These are phyloP conservation scores for Hydractinia symbiolongicarpus DNA, from an alignment of 30 jellyfish, hydroid and myxozoan genomes.

Conservation along the genomic window DNA sequence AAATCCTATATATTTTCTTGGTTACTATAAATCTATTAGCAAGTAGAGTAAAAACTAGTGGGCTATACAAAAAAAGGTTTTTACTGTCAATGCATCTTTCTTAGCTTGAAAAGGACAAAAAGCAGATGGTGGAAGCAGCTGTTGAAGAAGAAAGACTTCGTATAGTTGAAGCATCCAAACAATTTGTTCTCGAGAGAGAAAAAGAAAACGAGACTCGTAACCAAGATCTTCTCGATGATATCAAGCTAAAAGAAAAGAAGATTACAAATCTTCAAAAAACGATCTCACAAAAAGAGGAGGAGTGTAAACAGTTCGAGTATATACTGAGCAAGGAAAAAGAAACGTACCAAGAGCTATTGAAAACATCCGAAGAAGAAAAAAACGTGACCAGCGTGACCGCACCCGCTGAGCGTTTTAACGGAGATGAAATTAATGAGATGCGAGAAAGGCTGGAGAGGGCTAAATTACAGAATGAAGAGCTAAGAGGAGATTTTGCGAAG, in stretches of 20 bases:
- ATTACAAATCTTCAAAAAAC: slow-evolving; percentile 25
- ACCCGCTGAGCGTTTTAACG: not conserved
- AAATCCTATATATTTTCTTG: no score
- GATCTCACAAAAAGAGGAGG: slow-evolving; percentile 19
- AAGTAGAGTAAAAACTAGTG: no score
- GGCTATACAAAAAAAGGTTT: no score
- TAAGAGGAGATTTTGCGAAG: slow-evolving; percentile 16
- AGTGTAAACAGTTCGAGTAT: slow-evolving; percentile 19
- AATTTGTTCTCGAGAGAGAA: slow-evolving; percentile 35
- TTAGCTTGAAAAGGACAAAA: slow-evolving; percentile 32
- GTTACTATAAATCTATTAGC: no score
- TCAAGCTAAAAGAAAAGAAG: slow-evolving; percentile 29
- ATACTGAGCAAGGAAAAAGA: slow-evolving; percentile 14
- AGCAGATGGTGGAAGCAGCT: slow-evolving; percentile 18
- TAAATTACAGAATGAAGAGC: slow-evolving; percentile 28
- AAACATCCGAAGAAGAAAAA: slow-evolving; percentile 17
- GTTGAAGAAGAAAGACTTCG: slow-evolving; percentile 41
- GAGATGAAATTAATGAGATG: slow-evolving; percentile 25
- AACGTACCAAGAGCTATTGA: slow-evolving; percentile 11
- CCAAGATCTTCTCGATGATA: slow-evolving; percentile 21
- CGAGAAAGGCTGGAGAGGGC: slow-evolving; percentile 24
- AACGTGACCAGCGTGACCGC: not conserved
- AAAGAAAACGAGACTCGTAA: slow-evolving; percentile 22
- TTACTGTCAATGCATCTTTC: not conserved
- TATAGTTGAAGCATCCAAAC: slow-evolving; percentile 29